A percentile compares a stretch with the other conserved stretches of the same genome.
Conservation (phyloP, 2,888 invertebrate species). For the Perizoma flavofasciatum region DNA sequence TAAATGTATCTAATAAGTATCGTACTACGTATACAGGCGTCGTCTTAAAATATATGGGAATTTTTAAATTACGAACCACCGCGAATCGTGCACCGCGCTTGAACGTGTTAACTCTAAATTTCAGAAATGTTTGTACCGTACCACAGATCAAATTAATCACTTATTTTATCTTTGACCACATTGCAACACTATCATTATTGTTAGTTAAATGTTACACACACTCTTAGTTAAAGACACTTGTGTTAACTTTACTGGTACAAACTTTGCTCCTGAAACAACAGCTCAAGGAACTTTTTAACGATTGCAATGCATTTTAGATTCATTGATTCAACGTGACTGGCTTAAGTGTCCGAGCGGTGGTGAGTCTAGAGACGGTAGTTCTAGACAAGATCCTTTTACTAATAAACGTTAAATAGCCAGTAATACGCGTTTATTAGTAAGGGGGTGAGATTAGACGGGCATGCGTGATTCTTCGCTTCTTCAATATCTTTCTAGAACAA, state of each 20-base stretch:
- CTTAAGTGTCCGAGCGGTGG: conserved; percentile 81
- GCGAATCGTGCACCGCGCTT: too few species aligned
- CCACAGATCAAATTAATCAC: too few species aligned
- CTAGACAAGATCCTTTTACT: conserved; percentile 55
- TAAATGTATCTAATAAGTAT: too few species aligned
- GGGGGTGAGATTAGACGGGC: conserved; percentile 46
- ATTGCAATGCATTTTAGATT: conserved; percentile 75
- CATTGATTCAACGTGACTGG: conserved; percentile 82
- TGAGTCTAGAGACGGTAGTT: conserved; percentile 80
- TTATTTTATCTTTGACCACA: too few species aligned
- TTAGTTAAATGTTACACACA: conserved; percentile 5
- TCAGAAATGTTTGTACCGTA: too few species aligned
- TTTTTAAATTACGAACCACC: too few species aligned
- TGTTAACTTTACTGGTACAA: conserved; percentile 44
- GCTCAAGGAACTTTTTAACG: conserved; percentile 41
- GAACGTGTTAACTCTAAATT: too few species aligned
- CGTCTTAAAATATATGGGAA: too few species aligned
- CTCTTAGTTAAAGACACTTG: conserved; percentile 18
- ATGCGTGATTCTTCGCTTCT: conserved; percentile 64
- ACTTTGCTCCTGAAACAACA: conserved; percentile 42
- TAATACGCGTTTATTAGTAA: conserved; percentile 14
- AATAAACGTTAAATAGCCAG: conserved; percentile 7
- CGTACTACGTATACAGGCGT: too few species aligned
- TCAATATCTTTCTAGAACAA: conserved; percentile 51
- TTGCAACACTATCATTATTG: too few species aligned